A percentile compares a stretch with the other conserved stretches of the same genome.
These are phyloP conservation scores for Aldrovandia affinis DNA, from an alignment of 2,797 vertebrate species.

Conservation along the genomic window DNA sequence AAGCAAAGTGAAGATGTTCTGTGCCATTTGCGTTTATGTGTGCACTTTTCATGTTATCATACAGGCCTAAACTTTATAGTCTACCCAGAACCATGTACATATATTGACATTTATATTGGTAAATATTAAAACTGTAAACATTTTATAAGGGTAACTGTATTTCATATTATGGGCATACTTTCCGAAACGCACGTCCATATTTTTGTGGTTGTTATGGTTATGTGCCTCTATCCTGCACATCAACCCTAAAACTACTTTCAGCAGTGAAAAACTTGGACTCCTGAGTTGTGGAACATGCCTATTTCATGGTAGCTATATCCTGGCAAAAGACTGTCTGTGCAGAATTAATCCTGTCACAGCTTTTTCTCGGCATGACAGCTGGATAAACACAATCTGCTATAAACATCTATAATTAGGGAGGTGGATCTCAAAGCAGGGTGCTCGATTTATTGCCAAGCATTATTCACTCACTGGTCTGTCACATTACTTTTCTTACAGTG, in stretches of 20 bases:
- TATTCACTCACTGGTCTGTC: constrained; percentile 68
- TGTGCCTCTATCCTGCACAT: neutral
- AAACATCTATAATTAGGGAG: constrained; percentile 85
- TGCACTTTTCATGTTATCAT: too few species aligned
- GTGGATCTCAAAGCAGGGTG: constrained; percentile 74
- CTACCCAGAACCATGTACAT: too few species aligned
- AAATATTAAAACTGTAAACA: neutral
- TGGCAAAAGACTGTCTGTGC: constrained; percentile 82
- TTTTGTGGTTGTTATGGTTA: too few species aligned
- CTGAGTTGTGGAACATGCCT: neutral
- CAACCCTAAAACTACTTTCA: neutral
- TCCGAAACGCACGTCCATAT: neutral
- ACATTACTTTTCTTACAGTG: constrained; percentile 34
- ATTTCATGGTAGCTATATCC: constrained; percentile 69
- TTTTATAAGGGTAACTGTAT: neutral
- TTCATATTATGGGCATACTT: neutral
- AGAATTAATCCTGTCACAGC: constrained; percentile 86
- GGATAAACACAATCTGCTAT: constrained; percentile 85
- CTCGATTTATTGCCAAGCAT: constrained; percentile 79
- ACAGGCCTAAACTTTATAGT: too few species aligned
- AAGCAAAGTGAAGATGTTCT: too few species aligned
- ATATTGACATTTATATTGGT: neutral
- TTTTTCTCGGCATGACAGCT: constrained; percentile 80
- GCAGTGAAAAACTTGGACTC: neutral
- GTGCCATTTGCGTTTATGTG: too few species aligned